Evolutionary conservation across 2,113 vertebrate species (phyloP), one percentile per base, ranked within the genome.

Genomic region (Oxyura jamaicensis): DNA sequence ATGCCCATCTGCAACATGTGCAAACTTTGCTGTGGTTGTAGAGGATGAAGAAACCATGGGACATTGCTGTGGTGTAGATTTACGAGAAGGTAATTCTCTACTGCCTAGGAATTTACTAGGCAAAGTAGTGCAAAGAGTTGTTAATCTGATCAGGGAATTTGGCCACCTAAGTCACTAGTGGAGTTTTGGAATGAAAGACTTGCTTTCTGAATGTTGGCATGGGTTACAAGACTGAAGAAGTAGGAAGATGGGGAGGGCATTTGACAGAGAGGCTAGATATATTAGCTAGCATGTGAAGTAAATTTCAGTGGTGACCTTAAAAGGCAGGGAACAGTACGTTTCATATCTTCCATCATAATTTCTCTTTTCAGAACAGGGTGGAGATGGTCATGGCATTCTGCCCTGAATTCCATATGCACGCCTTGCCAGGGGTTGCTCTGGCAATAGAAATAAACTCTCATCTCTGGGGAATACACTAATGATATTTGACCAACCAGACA

Each of bases 261-360:
- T 39, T 23, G 29, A 50, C 52, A 58, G 29, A 48, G 41, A 11
- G 66, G 65, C 58, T 2, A 11, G 53, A 31, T 69, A 0, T 28
- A 15, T 36, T 50, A 25, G 1, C 48, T 44, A 60, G 10, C 69
- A 68, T 5, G 68, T 35, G 48, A 56, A 77, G 59, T 76, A 19
- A 11, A 71, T 18, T 35, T 42, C 65, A 74, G 21, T 23, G 48
- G 39, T 94, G 86, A 9, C 95, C 88, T 11, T 96, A 95, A 94
- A 97, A 96, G 96, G 96, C 95, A 72, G 58, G 76, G 95, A 95
- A 90, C 82, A 67, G 25, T 36, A 9, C 1, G 66, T 87, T 84
- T 66, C 77, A 29, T 69, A 5, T 39, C 77, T 74, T 22, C 71
- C 90, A 13, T 66, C 62, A 0, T 26, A 33, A 75, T 20, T 7